Conservation (phyloP, 2,797 vertebrate species). For the Bovichtus diacanthus region DNA sequence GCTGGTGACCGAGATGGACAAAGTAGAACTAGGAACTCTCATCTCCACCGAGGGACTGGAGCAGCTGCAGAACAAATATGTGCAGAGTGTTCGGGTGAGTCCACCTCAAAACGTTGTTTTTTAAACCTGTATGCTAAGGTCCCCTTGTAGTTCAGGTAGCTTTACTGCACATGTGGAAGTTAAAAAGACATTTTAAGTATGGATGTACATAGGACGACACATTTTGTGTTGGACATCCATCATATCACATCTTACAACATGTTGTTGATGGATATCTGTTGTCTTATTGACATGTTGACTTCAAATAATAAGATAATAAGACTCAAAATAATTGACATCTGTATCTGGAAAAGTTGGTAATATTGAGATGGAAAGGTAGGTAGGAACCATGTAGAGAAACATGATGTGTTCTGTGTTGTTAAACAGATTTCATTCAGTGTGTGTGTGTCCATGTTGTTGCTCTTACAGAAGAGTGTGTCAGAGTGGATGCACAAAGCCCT, state of each 20-base stretch:
- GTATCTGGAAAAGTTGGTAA: neutral
- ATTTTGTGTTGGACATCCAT: neutral
- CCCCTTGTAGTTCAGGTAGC: neutral
- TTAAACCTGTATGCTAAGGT: neutral
- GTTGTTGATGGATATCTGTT: neutral
- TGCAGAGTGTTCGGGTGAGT: constrained; percentile 90
- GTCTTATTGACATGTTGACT: neutral
- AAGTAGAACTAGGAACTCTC: constrained; percentile 87
- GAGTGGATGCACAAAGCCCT: constrained; percentile 96
- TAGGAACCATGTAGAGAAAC: neutral
- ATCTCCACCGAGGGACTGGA: constrained; percentile 90
- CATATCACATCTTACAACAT: neutral
- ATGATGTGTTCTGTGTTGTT: neutral
- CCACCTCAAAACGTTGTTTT: fast-evolving
- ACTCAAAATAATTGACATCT: neutral
- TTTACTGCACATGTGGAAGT: neutral
- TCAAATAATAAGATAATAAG: no score
- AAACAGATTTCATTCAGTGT: neutral
- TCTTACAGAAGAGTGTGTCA: constrained; percentile 87
- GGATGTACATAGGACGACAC: neutral
- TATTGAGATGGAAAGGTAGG: neutral
- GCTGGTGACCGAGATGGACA: constrained; percentile 87
- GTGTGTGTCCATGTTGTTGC: constrained; percentile 55
- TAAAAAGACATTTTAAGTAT: neutral
- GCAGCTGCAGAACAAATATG: constrained; percentile 91